Evolutionary conservation across 1,140 invertebrate species (phyloP).

Genomic region (Brachionus rubens): DNA sequence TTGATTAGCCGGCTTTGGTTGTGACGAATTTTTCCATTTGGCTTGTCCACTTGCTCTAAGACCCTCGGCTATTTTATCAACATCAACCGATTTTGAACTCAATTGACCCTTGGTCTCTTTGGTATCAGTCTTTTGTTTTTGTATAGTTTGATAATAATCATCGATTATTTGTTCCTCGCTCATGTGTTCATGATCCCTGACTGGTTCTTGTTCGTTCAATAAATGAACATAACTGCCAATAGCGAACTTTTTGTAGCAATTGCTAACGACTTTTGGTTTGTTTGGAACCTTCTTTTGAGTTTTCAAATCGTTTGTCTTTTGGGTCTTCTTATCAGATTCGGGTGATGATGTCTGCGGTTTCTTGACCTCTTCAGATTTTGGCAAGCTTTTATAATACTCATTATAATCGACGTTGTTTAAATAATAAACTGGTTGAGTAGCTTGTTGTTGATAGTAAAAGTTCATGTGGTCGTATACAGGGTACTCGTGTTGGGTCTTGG

Average conservation of each 20-base stretch:
- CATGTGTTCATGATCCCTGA: not conserved
- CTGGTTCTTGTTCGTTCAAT: slow-evolving; percentile 17
- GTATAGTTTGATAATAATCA: slow-evolving; percentile 1
- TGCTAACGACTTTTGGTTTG: not conserved
- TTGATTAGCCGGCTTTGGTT: slow-evolving; percentile 17
- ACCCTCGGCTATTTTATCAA: slow-evolving; percentile 9
- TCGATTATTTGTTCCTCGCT: slow-evolving; percentile 2
- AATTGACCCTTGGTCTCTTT: not conserved
- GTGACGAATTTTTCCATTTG: slow-evolving; percentile 32
- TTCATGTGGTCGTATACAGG: not conserved
- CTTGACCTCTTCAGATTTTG: not conserved
- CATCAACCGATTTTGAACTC: not conserved
- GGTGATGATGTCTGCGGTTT: not conserved
- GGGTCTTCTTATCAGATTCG: not conserved
- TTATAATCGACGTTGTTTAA: slow-evolving; percentile 11
- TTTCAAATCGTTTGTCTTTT: not conserved
- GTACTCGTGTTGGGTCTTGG: not conserved
- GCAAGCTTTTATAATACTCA: not conserved
- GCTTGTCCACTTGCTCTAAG: not conserved
- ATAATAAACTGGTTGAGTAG: slow-evolving; percentile 8
- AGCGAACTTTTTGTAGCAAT: slow-evolving; percentile 40
- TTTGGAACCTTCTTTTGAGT: slow-evolving; percentile 6
- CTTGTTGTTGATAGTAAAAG: not conserved
- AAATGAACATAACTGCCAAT: slow-evolving; percentile 44
- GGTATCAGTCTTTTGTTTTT: not conserved